These are phyloP conservation scores for Melopsittacus undulatus DNA, from an alignment of 2,797 vertebrate species.

Conservation along the genomic window DNA sequence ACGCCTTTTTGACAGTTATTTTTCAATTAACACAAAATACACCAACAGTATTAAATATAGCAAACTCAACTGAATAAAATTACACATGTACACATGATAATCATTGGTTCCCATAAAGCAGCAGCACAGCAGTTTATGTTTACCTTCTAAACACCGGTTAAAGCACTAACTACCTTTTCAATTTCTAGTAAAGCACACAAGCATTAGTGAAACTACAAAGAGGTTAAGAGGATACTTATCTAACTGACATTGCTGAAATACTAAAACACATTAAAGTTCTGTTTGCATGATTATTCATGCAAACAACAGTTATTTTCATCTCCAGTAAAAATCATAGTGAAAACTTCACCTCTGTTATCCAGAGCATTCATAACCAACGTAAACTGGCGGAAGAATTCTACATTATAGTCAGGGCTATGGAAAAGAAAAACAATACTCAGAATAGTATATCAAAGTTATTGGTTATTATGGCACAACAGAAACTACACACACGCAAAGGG, in stretches of 20 bases:
- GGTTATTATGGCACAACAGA: background rate
- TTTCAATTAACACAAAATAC: background rate
- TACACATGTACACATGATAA: background rate
- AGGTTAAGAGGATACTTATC: background rate
- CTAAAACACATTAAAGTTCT: background rate
- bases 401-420: constrained; percentile 93
- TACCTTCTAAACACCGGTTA: background rate
- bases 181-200: background rate
- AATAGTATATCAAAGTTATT: background rate
- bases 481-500: background rate
- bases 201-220: background rate
- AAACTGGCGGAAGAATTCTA: constrained; percentile 96
- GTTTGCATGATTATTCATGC: background rate
- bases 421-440: constrained; percentile 55
- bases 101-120: background rate
- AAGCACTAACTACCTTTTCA: background rate
- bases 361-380: constrained; percentile 97
- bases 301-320: background rate
- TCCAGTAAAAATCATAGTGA: background rate
- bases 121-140: background rate
- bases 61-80: background rate
- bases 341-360: constrained; percentile 92
- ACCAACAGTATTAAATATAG: background rate
- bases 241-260: background rate
- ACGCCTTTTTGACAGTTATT: background rate